Evolutionary conservation across 1,140 invertebrate species (phyloP), one percentile per base, ranked within the genome.

Genomic region (Anthonomus grandis): DNA sequence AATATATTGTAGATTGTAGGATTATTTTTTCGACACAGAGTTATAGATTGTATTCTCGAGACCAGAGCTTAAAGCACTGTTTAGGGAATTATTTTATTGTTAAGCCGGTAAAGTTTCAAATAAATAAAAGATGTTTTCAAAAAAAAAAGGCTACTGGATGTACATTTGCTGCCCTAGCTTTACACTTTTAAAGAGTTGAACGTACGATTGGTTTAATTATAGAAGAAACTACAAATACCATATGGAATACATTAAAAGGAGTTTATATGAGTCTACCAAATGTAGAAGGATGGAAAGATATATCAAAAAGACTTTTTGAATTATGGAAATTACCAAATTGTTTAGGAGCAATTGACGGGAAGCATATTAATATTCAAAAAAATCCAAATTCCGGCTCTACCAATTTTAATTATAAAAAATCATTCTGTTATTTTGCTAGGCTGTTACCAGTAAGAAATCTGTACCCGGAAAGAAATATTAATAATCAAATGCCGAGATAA

Each of bases 401-500:
- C 21, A 53, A 53, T n/a, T 53, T 34, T 44, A 45, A 53, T 44
- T 53, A 53, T 19, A 45, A 53, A 44, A 6, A 17, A 44, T 25
- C 50, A 41, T 41, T 51, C 49, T 12, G 23, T 53, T 21, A 13
- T 53, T 44, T 39, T 56, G 17, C 10, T 47, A 36, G 53, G 22
- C 19, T 56, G 53, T 48, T 24, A 44, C 22, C 27, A 31, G 27
- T 31, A 31, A n/a, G n/a, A 6, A 31, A 31, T n/a, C 6, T n/a
- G 6, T 31, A 8, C n/a, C 27, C 17, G n/a, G 21, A n/a, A n/a
- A n/a, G n/a, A n/a, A n/a, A n/a, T n/a, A n/a, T n/a, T n/a, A n/a
- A n/a, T n/a, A n/a, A n/a, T 47, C 46, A 55, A n/a, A 31, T 31
- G n/a, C n/a, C 6, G 27, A 31, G n/a, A 31, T 8, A 8, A 31